Conservation (phyloP, 2,797 vertebrate genomes). For the Tolypeutes matacus region DNA sequence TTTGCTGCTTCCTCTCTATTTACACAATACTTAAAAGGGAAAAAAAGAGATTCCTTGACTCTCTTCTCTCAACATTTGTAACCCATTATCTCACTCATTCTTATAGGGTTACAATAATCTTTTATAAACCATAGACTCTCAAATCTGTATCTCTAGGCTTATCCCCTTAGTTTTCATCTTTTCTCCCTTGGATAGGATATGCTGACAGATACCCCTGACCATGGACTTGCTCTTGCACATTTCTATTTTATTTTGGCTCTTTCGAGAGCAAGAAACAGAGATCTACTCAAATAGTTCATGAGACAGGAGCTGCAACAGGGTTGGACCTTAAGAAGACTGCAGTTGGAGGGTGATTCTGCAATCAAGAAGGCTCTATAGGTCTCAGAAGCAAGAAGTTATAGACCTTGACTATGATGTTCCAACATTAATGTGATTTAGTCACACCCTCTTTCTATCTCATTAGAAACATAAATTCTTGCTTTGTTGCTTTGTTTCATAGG, state of each 20-base stretch:
- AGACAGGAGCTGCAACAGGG: background rate
- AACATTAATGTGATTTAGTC: background rate
- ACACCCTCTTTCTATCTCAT: background rate
- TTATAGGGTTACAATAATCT: background rate
- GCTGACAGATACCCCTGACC: background rate
- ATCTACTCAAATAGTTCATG: background rate
- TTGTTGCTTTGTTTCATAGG: background rate
- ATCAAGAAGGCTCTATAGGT: background rate
- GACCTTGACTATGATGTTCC: background rate
- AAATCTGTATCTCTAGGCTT: background rate
- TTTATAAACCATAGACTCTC: background rate
- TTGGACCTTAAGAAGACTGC: background rate
- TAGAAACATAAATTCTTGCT: background rate
- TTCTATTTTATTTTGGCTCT: slow-evolving; percentile 5
- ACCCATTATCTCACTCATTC: background rate
- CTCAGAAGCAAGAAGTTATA: no score
- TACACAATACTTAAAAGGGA: background rate
- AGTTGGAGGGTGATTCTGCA: background rate
- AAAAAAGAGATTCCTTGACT: background rate
- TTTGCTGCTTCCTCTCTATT: background rate
- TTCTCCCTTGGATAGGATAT: background rate
- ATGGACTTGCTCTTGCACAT: background rate
- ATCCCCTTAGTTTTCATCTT: background rate
- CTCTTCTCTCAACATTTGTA: background rate
- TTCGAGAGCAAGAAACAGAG: slow-evolving; percentile 26